phyloP scores from a whole-genome alignment of 2,888 invertebrate genomes.

The Aphodius sticticus region DNA sequence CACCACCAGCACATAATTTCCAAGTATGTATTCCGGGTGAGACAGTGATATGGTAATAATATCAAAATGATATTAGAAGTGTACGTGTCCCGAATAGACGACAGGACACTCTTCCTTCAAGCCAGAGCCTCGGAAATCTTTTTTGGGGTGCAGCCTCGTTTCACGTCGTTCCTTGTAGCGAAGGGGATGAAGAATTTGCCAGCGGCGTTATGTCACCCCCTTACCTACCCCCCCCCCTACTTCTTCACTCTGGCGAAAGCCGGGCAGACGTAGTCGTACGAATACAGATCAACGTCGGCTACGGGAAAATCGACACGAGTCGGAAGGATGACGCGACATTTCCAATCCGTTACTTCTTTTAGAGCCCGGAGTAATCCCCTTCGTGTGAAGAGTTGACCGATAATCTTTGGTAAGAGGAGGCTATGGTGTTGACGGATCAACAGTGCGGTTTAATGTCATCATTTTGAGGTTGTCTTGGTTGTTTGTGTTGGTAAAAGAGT shows the following conservation, averaged over 20 bases:
- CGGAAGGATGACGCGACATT: neutral
- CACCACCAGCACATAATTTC: slow-evolving; percentile 49
- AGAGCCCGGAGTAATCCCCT: neutral
- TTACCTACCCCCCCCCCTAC: slow-evolving; percentile 14
- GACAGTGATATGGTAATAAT: slow-evolving; percentile 58
- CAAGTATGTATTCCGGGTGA: slow-evolving; percentile 55
- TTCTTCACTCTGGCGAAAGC: neutral
- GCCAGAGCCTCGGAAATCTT: slow-evolving; percentile 48
- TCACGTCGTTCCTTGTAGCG: slow-evolving; percentile 35
- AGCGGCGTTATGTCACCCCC: slow-evolving; percentile 43
- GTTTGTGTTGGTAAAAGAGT: neutral
- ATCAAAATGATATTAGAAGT: slow-evolving; percentile 56
- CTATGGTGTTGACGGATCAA: neutral
- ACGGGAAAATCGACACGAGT: neutral
- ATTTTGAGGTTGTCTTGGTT: neutral
- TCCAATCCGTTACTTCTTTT: neutral
- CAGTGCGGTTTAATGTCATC: neutral
- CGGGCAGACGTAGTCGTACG: neutral
- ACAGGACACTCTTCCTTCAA: slow-evolving; percentile 16
- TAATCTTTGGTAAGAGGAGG: neutral
- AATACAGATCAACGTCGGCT: slow-evolving; percentile 4
- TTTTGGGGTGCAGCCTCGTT: slow-evolving; percentile 43
- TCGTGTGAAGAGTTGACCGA: neutral
- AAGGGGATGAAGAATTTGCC: slow-evolving; percentile 45
- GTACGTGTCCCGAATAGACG: slow-evolving; percentile 49